Base-by-base conservation (phyloP, 2,797 vertebrate genomes). In the Chaunax sp. region DNA sequence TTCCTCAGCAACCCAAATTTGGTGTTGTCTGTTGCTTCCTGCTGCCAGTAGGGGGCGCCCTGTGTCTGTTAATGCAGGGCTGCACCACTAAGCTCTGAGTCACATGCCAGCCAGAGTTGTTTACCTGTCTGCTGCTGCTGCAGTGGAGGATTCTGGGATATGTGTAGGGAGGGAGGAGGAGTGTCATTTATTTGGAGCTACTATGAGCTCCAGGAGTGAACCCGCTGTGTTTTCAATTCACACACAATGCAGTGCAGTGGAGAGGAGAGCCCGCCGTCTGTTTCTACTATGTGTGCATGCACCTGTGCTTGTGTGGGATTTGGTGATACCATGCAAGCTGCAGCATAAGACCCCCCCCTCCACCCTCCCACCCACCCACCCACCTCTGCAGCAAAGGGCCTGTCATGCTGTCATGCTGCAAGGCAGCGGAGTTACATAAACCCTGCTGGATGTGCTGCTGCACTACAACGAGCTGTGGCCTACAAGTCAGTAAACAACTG, bases 401-500 rank as follows among this genome's bases (percentile, higher is more conserved):
- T 37, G 46, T 73, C 75, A 49, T 65, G 65, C 66, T 63, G 78
- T 51, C 69, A 65, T 85, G 80, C 78, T 79, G 74, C 68, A 22
- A 65, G 59, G 66, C 79, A 49, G 58, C 44, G 49, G 19, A 4
- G 77, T 93, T 93, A 89, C 85, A 83, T 94, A 93, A 93, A 57
- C 87, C 79, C 89, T 85, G 84, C 80, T 86, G 80, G 86, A 82
- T 58, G 71, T 63, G 83, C 75, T 75, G 81, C 87, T 82, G 76
- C 85, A 89, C 87, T 90, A 84, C 90, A 91, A 84, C 57, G 47
- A 85, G 81, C 49, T 22, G 66, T 60, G 72, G 78, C 80, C 81
- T 73, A 82, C 85, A 88, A 92, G 89, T 85, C 77, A 72, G 92
- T 93, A 94, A 94, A 94, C 92, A 94, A 87, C 22, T 89, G 88